phyloP scores from a whole-genome alignment of 2,797 vertebrate genomes.

The Pantherophis vulpinus region DNA sequence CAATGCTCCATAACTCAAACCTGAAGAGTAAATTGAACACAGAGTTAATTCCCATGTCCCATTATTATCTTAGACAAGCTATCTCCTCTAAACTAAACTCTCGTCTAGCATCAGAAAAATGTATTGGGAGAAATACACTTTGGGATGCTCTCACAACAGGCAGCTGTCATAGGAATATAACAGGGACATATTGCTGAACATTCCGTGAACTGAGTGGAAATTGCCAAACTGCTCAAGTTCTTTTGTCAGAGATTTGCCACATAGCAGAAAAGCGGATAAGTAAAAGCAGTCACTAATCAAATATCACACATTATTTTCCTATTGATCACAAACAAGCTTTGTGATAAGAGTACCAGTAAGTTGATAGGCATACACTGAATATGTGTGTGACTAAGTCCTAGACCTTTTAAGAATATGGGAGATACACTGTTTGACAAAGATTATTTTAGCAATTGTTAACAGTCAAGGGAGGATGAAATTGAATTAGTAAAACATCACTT shows the following conservation, averaged over 20 bases:
- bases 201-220: background rate
- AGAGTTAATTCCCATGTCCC: background rate
- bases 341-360: background rate
- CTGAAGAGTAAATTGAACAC: background rate
- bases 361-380: background rate
- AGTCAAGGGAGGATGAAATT: background rate
- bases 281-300: background rate
- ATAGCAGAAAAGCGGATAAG: background rate
- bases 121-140: background rate
- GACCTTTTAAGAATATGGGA: background rate
- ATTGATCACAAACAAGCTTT: background rate
- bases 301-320: background rate
- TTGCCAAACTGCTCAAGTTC: background rate
- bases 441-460: background rate
- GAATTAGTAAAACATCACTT: background rate
- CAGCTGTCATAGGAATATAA: background rate
- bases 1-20: background rate
- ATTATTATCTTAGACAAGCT: background rate
- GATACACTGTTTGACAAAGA: background rate
- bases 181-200: background rate
- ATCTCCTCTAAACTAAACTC: background rate
- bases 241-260: background rate
- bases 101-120: background rate
- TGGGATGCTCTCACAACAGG: background rate
- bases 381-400: background rate